A percentile compares a stretch with the other conserved stretches of the same genome.
Conservation (phyloP, 2,888 invertebrate species). For the Cheilosia vulpina region DNA sequence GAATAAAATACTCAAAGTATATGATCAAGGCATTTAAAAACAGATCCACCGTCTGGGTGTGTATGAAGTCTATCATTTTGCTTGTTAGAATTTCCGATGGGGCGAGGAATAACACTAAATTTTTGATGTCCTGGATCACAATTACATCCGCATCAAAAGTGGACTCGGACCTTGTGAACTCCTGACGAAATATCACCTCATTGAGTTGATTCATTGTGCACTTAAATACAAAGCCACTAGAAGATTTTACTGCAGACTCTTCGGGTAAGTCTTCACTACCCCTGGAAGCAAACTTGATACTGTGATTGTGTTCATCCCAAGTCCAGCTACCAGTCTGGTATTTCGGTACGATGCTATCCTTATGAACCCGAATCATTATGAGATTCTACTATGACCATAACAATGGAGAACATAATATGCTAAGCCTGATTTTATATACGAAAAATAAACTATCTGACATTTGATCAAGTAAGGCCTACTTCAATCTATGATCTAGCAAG, state of each 20-base stretch:
- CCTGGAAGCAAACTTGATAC: constrained; percentile 76
- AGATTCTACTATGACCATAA: too few species aligned
- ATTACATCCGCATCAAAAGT: constrained; percentile 79
- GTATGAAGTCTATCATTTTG: constrained; percentile 80
- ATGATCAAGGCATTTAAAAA: constrained; percentile 81
- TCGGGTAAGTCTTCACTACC: constrained; percentile 63
- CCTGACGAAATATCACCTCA: constrained; percentile 80
- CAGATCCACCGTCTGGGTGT: constrained; percentile 79
- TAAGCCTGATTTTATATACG: not conserved
- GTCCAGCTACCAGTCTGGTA: constrained; percentile 80
- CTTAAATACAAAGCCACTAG: constrained; percentile 79
- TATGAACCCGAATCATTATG: constrained; percentile 79
- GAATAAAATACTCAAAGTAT: constrained; percentile 82
- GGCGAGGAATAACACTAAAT: constrained; percentile 80
- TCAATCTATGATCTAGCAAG: too few species aligned
- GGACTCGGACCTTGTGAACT: constrained; percentile 75
- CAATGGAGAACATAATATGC: not conserved
- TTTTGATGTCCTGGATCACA: constrained; percentile 80
- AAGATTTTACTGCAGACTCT: constrained; percentile 76
- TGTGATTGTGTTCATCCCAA: constrained; percentile 78
- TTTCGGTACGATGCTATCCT: constrained; percentile 78
- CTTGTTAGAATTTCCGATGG: constrained; percentile 78
- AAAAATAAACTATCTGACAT: not conserved
- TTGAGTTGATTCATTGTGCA: constrained; percentile 80
- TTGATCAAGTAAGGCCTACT: too few species aligned